Evolutionary conservation across 2,888 invertebrate species (phyloP).

Genomic region (Nemoura dubitans): DNA sequence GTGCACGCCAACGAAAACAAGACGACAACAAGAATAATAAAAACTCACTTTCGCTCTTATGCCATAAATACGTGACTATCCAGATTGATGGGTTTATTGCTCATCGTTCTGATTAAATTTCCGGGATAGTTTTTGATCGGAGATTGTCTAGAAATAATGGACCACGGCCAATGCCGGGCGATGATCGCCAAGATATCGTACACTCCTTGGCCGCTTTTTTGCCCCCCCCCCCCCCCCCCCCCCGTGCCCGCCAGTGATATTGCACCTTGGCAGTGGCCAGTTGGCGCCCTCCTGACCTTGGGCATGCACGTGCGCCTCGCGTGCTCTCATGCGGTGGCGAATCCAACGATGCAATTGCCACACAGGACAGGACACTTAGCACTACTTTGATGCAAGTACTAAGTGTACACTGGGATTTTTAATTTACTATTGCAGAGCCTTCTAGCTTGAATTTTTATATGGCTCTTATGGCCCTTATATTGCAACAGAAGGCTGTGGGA

Average conservation of each 20-base stretch:
- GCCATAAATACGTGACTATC: background rate
- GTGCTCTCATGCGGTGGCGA: background rate
- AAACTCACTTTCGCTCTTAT: background rate
- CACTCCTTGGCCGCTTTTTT: background rate
- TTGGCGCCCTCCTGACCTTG: background rate
- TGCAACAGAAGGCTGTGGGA: too few species aligned
- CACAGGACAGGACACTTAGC: background rate
- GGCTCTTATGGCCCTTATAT: too few species aligned
- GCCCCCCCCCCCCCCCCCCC: too few species aligned
- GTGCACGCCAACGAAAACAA: background rate
- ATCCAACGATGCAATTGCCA: background rate
- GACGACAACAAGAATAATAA: background rate
- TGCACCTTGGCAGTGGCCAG: background rate
- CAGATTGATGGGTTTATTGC: slow-evolving; percentile 7
- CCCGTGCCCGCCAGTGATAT: background rate
- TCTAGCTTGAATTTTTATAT: too few species aligned
- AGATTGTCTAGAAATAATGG: background rate
- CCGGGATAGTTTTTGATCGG: background rate
- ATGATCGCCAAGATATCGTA: background rate
- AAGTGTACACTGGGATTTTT: too few species aligned
- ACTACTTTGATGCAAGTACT: too few species aligned
- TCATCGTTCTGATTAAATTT: background rate
- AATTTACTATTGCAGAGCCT: too few species aligned
- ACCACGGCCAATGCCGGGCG: background rate
- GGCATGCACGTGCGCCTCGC: background rate